These are phyloP conservation scores for Pararge aegeria DNA, from an alignment of 1,140 invertebrate species.

Conservation along the genomic window DNA sequence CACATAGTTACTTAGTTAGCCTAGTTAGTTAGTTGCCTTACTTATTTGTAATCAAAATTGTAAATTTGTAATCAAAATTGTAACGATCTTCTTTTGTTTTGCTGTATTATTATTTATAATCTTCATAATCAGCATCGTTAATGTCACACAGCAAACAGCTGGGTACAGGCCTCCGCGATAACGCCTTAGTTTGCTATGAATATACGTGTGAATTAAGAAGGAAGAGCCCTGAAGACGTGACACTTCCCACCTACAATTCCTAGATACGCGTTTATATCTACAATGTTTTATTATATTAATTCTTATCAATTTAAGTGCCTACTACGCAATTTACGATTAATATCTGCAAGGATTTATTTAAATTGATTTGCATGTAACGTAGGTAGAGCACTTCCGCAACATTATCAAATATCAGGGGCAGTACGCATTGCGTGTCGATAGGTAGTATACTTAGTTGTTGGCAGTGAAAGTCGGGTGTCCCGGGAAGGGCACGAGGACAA, in stretches of 20 bases:
- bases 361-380: background rate
- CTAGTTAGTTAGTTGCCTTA: no score
- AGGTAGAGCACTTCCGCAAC: background rate
- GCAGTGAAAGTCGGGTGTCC: conserved; percentile 67
- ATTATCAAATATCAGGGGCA: conserved; percentile 17
- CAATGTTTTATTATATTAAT: background rate
- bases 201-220: background rate
- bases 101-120: no score
- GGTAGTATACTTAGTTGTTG: conserved; percentile 34
- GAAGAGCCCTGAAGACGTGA: background rate
- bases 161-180: no score
- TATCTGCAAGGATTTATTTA: conserved; percentile 1
- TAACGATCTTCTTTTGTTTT: no score
- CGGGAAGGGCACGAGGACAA: conserved; percentile 69
- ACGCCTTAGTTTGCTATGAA: no score
- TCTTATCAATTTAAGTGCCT: conserved; percentile 4
- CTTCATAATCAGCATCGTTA: no score
- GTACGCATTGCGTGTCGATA: conserved; percentile 39
- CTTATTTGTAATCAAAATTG: no score
- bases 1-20: no score
- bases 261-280: background rate
- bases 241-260: background rate
- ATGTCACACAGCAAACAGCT: no score
- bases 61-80: no score
- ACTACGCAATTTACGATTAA: conserved; percentile 3